Conservation (phyloP, 2,113 vertebrate genomes). For the Rhinoderma darwinii region DNA sequence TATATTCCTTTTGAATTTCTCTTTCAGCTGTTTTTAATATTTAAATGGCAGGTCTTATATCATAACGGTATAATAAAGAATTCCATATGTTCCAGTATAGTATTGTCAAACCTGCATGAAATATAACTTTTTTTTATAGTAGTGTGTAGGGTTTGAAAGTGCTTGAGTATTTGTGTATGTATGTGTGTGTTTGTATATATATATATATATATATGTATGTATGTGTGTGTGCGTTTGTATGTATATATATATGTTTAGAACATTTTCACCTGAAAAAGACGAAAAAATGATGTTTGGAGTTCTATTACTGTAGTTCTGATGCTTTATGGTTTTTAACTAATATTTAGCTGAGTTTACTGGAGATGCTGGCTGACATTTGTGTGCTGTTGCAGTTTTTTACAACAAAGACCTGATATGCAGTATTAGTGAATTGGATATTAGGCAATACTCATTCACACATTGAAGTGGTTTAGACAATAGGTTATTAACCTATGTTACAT, state of each 20-base stretch:
- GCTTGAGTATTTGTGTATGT: no score
- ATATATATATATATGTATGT: no score
- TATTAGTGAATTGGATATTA: neutral
- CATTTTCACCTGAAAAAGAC: constrained; percentile 62
- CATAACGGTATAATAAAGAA: constrained; percentile 60
- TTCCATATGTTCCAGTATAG: no score
- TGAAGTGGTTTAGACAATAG: neutral
- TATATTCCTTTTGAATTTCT: constrained; percentile 59
- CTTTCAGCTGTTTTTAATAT: constrained; percentile 71
- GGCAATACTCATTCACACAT: neutral
- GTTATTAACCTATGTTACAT: no score
- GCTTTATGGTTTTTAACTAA: neutral
- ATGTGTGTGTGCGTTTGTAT: no score
- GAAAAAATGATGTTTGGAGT: neutral
- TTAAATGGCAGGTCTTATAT: constrained; percentile 62
- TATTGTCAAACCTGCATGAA: no score
- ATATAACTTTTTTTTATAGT: no score
- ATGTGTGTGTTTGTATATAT: no score
- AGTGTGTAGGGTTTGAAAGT: no score
- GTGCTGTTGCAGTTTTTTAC: neutral
- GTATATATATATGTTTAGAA: constrained; percentile 56
- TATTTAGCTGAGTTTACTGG: neutral
- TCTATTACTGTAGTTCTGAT: neutral
- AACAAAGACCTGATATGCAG: neutral
- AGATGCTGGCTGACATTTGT: neutral